phyloP scores from a whole-genome alignment of 2,888 invertebrate species.

The Capitulum mitella region DNA sequence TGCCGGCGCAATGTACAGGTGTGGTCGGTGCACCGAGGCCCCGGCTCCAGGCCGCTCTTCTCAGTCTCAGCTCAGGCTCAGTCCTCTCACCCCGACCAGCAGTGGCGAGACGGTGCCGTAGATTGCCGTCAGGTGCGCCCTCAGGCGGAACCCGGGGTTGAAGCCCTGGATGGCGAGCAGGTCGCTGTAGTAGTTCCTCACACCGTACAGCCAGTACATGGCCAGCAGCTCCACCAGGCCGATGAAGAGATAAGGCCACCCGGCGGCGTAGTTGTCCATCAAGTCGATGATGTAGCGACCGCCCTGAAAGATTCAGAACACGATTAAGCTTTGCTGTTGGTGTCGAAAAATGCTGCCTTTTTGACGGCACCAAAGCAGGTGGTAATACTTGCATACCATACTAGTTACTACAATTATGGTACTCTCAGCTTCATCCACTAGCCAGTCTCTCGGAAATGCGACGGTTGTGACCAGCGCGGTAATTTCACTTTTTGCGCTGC shows the following conservation, averaged over 20 bases:
- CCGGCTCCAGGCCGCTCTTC: not conserved
- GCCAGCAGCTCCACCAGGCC: constrained; percentile 53
- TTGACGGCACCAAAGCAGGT: too few relatives aligned
- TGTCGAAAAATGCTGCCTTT: too few relatives aligned
- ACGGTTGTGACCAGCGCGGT: too few relatives aligned
- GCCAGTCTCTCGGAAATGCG: not conserved
- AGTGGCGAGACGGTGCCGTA: constrained; percentile 49
- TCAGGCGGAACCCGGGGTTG: constrained; percentile 40
- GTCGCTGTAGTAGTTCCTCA: constrained; percentile 44
- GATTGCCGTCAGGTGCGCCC: constrained; percentile 54
- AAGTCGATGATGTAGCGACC: constrained; percentile 87
- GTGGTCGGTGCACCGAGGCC: not conserved
- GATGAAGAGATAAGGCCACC: constrained; percentile 71
- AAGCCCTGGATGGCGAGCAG: constrained; percentile 42
- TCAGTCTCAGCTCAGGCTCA: not conserved
- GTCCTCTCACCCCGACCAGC: not conserved
- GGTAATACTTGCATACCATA: too few relatives aligned
- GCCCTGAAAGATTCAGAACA: constrained; percentile 36
- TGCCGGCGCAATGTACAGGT: too few relatives aligned
- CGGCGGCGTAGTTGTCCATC: constrained; percentile 89
- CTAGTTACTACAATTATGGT: not conserved
- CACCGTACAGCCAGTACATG: constrained; percentile 50
- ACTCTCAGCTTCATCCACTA: not conserved
- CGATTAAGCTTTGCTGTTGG: too few relatives aligned
- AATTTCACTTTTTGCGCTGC: too few relatives aligned